phyloP scores from a whole-genome alignment of 2,797 vertebrate genomes.

The Halcyon smyrnensis region DNA sequence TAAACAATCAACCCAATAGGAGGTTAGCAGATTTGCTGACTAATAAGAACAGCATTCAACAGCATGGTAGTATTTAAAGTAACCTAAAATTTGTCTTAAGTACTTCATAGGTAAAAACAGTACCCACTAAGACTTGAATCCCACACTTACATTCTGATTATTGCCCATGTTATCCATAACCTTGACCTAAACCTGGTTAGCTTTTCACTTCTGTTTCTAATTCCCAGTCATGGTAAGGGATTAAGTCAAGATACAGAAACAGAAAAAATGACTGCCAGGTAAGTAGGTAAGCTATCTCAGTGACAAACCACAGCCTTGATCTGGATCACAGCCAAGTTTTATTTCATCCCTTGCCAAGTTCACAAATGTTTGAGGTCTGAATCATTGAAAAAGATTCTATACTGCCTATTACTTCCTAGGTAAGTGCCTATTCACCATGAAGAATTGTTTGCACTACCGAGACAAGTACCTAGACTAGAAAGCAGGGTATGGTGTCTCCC shows the following conservation, averaged over 20 bases:
- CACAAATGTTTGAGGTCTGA: not conserved
- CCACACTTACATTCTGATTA: not conserved
- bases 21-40: not conserved
- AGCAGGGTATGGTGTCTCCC: not conserved
- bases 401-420: not conserved
- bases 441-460: not conserved
- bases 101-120: not conserved
- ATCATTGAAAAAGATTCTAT: not conserved
- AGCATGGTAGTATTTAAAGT: not conserved
- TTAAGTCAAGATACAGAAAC: conserved; percentile 4
- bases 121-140: not conserved
- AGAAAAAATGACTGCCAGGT: not conserved
- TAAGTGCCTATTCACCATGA: not conserved
- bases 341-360: not conserved
- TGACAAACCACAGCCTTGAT: not conserved
- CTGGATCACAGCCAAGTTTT: not conserved
- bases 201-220: conserved; percentile 2
- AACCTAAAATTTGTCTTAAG: not conserved
- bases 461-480: not conserved
- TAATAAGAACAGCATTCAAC: not conserved
- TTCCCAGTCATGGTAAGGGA: not conserved
- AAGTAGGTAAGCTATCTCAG: not conserved
- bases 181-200: not conserved
- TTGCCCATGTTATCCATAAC: not conserved
- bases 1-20: not conserved